A percentile compares a stretch with the other conserved stretches of the same genome.
phyloP scores from a whole-genome alignment of 2,888 invertebrate species.

The Aproaerema taeniolella region DNA sequence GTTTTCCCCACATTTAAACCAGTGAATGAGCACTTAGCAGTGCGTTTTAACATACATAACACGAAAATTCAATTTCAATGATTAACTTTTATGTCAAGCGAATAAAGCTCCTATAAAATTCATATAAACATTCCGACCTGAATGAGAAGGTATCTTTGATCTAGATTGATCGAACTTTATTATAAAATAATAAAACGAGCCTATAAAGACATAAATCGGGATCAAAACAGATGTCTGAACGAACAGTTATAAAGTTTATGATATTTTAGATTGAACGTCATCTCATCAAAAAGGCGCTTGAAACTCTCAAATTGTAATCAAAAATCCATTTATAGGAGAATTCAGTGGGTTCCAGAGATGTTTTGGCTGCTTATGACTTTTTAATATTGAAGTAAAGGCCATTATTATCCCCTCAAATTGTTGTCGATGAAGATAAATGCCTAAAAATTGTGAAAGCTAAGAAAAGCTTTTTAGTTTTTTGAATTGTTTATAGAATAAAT shows the following conservation, averaged over 20 bases:
- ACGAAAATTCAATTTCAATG: slow-evolving; percentile 26
- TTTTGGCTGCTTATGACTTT: slow-evolving; percentile 15
- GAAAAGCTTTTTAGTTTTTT: too few relatives aligned
- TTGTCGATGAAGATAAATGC: neutral
- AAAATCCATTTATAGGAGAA: slow-evolving; percentile 6
- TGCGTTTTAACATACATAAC: slow-evolving; percentile 20
- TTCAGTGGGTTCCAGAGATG: too few relatives aligned
- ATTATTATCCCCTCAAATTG: neutral
- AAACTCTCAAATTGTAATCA: slow-evolving; percentile 9
- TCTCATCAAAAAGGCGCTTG: neutral
- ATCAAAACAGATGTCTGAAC: too few relatives aligned
- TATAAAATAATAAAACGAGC: too few relatives aligned
- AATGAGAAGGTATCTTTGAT: too few relatives aligned
- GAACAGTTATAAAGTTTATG: too few relatives aligned
- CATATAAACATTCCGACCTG: too few relatives aligned
- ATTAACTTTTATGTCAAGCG: slow-evolving; percentile 20
- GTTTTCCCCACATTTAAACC: neutral
- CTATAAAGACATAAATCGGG: too few relatives aligned
- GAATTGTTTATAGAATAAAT: too few relatives aligned
- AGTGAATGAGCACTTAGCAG: slow-evolving; percentile 4
- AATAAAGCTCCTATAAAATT: too few relatives aligned
- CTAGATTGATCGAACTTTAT: too few relatives aligned
- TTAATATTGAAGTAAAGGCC: slow-evolving; percentile 14
- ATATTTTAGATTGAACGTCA: neutral
- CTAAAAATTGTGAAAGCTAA: too few relatives aligned